A percentile compares a stretch with the other conserved stretches of the same genome.
Evolutionary conservation across 2,113 vertebrate species (phyloP).

Genomic region (Pica pica): DNA sequence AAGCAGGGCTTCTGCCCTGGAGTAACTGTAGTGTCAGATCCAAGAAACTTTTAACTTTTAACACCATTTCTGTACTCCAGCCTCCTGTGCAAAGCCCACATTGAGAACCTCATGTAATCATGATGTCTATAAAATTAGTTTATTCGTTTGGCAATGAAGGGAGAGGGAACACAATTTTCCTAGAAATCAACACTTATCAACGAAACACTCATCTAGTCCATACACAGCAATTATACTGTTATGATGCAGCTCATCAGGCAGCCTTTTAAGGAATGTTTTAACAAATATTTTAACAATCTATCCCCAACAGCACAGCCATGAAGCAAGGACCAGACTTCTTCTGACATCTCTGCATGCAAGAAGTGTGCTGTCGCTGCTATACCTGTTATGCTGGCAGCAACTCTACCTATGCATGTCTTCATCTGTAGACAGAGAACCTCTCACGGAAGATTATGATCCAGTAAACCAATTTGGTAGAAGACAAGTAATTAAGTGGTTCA

Average conservation of each 20-base stretch:
- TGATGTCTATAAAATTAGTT: not conserved
- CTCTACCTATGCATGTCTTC: not conserved
- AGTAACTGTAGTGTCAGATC: not conserved
- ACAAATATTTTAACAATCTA: not conserved
- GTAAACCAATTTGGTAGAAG: not conserved
- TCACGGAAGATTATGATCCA: not conserved
- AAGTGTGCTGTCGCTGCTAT: not conserved
- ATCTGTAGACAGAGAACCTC: not conserved
- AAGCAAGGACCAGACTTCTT: not conserved
- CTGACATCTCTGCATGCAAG: not conserved
- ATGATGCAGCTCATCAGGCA: not conserved
- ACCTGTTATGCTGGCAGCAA: not conserved
- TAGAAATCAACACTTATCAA: not conserved
- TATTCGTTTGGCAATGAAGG: not conserved
- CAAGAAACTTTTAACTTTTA: not conserved
- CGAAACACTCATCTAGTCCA: not conserved
- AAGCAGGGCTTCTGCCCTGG: not conserved
- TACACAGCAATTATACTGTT: not conserved
- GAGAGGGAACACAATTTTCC: not conserved
- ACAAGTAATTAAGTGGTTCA: not conserved
- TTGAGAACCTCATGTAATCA: not conserved
- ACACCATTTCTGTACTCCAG: not conserved
- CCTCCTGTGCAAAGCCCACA: not conserved
- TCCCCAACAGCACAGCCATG: not conserved
- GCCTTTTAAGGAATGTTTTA: not conserved